Evolutionary conservation across 2,113 vertebrate genomes (phyloP), one percentile per base, ranked within the genome.

Genomic region (Mobula hypostoma): DNA sequence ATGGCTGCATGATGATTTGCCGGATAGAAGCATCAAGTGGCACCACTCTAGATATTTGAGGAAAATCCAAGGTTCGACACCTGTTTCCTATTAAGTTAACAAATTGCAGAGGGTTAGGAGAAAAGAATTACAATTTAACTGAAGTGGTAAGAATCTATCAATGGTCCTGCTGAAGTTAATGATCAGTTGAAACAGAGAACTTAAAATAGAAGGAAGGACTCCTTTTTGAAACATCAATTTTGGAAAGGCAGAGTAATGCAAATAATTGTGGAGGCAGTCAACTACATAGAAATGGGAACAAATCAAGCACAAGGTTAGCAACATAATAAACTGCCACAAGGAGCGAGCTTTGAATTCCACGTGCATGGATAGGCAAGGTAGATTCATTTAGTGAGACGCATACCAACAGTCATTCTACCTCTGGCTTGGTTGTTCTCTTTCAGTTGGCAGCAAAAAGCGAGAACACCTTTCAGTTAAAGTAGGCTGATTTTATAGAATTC

Each of bases 401-500:
- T 78, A 21, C 19, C 63, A 36, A 36, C 5, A 79, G 40, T 66
- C n/a, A 32, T 61, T 72, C 92, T 40, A 4, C 17, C n/a, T 66
- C 29, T 66, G 61, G 5, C n/a, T 90, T 32, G 19, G 12, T 66
- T 66, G 14, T 29, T n/a, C 24, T 66, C 11, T n/a, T 12, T 0
- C 1, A 29, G 83, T 19, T 19, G 14, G 5, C 3, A 58, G 92
- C 5, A 77, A 36, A 2, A 94, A 91, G 0, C 66, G 7, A 70
- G 94, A 95, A 48, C 94, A 56, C 24, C 36, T 21, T 63, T 63
- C 61, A n/a, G 79, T 94, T 78, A 27, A 74, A 93, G 27, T 93
- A 27, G 32, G 14, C 17, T 56, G 21, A 36, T 6, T 48, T 6
- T 56, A 12, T 68, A n/a, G 15, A 68, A 36, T 40, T 68, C 66